Percentiles rank a stretch among this genome's conserved stretches.
These are phyloP conservation scores for Enteromius viviparus DNA, from an alignment of 2,797 vertebrate genomes.

Conservation along the genomic window DNA sequence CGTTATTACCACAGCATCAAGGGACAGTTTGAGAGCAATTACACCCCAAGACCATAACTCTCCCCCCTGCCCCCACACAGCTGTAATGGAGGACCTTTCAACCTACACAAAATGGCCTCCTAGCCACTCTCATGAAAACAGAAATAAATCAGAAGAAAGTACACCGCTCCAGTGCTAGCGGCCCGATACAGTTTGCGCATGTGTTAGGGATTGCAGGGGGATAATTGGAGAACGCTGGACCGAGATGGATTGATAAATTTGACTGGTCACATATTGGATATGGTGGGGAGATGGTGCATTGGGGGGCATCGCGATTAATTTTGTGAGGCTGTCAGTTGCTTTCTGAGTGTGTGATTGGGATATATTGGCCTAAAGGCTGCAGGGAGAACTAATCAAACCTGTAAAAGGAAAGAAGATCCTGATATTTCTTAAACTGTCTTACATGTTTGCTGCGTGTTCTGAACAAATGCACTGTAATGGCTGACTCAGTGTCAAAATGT, in stretches of 20 bases:
- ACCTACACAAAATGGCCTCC: conserved; percentile 67
- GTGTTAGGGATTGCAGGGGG: conserved; percentile 30
- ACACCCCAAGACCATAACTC: conserved; percentile 63
- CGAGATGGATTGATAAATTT: conserved; percentile 46
- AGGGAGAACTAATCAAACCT: conserved; percentile 42
- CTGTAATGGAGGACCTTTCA: conserved; percentile 71
- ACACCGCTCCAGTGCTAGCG: not conserved
- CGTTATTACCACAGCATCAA: conserved; percentile 68
- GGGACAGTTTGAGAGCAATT: conserved; percentile 71
- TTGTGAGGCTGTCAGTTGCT: conserved; percentile 19
- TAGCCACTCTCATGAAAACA: conserved; percentile 49
- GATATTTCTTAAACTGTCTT: not conserved
- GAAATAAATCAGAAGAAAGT: conserved; percentile 62
- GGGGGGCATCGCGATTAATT: conserved; percentile 20
- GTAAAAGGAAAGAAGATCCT: not conserved
- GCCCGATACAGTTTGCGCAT: conserved; percentile 27
- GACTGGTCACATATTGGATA: conserved; percentile 49
- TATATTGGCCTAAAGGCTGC: conserved; percentile 15
- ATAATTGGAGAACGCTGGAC: conserved; percentile 44
- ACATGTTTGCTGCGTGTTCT: not conserved
- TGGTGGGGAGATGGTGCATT: conserved; percentile 12
- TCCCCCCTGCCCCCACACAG: conserved; percentile 53
- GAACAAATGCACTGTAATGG: not conserved
- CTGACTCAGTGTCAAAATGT: conserved; percentile 6
- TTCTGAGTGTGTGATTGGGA: conserved; percentile 38